Conservation (phyloP, 2,113 vertebrate species). For the Centropristis striata region DNA sequence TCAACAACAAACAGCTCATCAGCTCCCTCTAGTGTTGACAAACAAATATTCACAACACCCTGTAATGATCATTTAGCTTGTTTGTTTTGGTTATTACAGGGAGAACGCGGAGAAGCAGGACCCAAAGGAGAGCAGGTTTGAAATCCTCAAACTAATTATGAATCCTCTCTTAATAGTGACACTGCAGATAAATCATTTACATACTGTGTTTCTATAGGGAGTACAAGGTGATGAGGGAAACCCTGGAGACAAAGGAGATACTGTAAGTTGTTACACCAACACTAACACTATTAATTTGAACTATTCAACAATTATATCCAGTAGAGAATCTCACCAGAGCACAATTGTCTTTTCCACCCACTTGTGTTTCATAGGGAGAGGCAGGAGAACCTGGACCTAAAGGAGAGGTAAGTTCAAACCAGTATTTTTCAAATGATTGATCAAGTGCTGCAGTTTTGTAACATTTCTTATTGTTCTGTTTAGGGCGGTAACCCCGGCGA, state of each 20-base stretch:
- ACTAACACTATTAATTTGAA: background rate
- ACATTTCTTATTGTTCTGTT: slow-evolving; percentile 22
- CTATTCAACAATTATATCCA: background rate
- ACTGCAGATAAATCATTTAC: slow-evolving; percentile 22
- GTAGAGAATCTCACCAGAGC: background rate
- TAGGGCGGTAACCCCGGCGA: slow-evolving; percentile 92
- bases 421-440: background rate
- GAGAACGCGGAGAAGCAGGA: slow-evolving; percentile 90
- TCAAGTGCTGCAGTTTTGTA: slow-evolving; percentile 1
- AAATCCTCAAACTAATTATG: slow-evolving; percentile 2
- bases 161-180: background rate
- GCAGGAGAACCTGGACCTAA: slow-evolving; percentile 91
- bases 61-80: slow-evolving; percentile 3
- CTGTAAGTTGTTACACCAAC: slow-evolving; percentile 85
- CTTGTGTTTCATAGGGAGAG: slow-evolving; percentile 88
- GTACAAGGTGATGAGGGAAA: slow-evolving; percentile 93
- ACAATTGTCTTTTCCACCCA: slow-evolving; percentile 8
- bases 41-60: background rate
- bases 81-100: slow-evolving; percentile 81
- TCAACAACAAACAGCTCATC: slow-evolving; percentile 21
- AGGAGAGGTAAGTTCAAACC: slow-evolving; percentile 91
- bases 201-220: slow-evolving; percentile 85
- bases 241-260: slow-evolving; percentile 91
- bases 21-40: slow-evolving; percentile 59
- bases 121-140: slow-evolving; percentile 95